phyloP scores from a whole-genome alignment of 2,888 invertebrate species.

The Himalopsyche anomala region DNA sequence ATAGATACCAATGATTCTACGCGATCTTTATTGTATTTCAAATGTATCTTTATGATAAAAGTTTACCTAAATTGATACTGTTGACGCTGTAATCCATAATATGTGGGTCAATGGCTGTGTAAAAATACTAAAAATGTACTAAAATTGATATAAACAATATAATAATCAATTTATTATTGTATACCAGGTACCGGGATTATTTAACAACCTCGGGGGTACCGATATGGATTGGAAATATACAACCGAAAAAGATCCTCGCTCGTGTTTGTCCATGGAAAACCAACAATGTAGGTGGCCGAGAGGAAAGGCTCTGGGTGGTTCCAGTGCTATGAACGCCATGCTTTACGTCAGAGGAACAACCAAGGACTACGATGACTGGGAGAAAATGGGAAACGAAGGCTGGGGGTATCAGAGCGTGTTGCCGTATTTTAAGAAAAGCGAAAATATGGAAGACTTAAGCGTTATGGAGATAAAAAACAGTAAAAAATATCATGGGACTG shows the following conservation, averaged over 20 bases:
- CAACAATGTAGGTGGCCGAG: constrained; percentile 77
- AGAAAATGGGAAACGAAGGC: constrained; percentile 73
- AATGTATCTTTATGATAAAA: too few species aligned
- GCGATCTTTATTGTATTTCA: too few species aligned
- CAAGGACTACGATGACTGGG: constrained; percentile 78
- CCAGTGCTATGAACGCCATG: constrained; percentile 79
- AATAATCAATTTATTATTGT: background rate
- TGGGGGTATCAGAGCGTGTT: constrained; percentile 77
- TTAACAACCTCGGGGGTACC: background rate
- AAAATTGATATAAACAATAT: background rate
- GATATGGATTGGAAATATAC: constrained; percentile 77
- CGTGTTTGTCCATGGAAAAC: constrained; percentile 72
- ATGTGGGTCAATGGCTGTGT: background rate
- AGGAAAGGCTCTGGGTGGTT: constrained; percentile 81
- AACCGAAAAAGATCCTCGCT: constrained; percentile 72
- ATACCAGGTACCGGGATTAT: constrained; percentile 51
- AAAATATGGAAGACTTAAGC: constrained; percentile 70
- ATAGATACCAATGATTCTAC: too few species aligned
- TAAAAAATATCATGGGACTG: constrained; percentile 70
- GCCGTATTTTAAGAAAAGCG: constrained; percentile 75
- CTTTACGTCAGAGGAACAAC: constrained; percentile 78
- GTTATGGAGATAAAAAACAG: constrained; percentile 66
- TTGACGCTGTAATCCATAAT: background rate
- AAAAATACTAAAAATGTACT: background rate
- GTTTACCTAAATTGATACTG: background rate